Base-by-base conservation (phyloP, 2,113 vertebrate species). In the Salvelinus sp. region DNA sequence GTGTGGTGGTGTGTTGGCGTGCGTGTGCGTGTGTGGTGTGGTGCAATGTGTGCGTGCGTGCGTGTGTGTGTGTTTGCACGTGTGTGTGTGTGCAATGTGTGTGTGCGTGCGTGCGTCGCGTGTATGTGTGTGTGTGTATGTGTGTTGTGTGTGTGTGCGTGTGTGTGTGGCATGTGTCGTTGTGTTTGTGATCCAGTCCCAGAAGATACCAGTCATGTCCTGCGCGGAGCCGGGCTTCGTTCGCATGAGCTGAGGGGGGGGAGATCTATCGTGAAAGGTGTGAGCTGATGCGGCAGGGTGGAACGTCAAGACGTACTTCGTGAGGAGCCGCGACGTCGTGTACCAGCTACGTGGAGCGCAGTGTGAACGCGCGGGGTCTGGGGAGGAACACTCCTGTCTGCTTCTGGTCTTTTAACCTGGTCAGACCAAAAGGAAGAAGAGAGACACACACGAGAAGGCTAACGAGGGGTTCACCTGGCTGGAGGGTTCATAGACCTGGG, bases 251-350 rank as follows among this genome's bases (percentile, higher is more conserved):
- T 95, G 80, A 92, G 95, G 7, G 95, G 7, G 95, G 95, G 82
- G 94, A 95, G 86, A 94, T 96, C 83, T 96, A 94, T n/a, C 0
- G 93, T 96, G 79, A 96, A 96, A 85, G 95, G 96, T 71, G 94
- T 97, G 85, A 97, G 96, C 0, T n/a, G 96, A 97, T n/a, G 75
- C 94, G 93, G 62, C 95, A 96, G 75, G 96, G 96, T n/a, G n/a
- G 48, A 95, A 95, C 85, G 94, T 97, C 85, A 95, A 95, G 82
- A 97, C 96, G 0, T 96, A 94, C 88, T 97, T 97, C 88, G 92
- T 97, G 80, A 94, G 95, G 89, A 95, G 94, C 87, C 90, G 93
- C 81, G 89, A 82, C n/a, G 6, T 83, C 87, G 20, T 80, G 76
- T 82, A 94, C 79, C 92, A 95, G 85, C 92, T 94, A 69, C 86